phyloP scores from a whole-genome alignment of 64 coral and sea anemone genomes.

The Pachyseris speciosa region DNA sequence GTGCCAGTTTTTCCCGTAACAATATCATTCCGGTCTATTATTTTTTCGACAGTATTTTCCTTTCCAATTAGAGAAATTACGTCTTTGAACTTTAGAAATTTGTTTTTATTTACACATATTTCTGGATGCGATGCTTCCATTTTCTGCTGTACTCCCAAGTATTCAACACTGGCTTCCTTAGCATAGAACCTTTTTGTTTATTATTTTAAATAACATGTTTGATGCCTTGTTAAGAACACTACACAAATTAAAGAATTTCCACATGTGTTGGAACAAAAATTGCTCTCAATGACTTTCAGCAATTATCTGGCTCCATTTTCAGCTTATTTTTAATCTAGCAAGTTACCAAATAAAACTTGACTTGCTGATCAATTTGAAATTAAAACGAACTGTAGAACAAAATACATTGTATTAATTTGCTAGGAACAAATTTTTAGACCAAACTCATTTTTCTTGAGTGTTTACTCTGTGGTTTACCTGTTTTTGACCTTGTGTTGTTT shows the following conservation, averaged over 20 bases:
- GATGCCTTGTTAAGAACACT: background rate
- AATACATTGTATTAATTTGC: background rate
- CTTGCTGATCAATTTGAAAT: background rate
- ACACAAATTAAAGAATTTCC: background rate
- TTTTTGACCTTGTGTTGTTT: background rate
- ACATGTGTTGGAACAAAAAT: background rate
- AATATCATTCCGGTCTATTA: background rate
- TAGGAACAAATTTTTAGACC: background rate
- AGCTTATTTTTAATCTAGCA: background rate
- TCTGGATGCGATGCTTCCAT: too few species aligned
- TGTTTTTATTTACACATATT: too few species aligned
- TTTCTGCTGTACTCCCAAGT: too few species aligned
- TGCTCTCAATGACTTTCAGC: background rate
- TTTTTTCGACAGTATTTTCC: background rate
- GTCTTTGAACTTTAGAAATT: background rate
- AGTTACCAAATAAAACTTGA: background rate
- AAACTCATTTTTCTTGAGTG: background rate
- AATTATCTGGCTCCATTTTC: background rate
- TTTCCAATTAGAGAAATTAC: background rate
- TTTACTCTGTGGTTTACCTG: background rate
- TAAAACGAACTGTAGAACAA: background rate
- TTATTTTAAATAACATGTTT: background rate
- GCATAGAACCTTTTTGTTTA: background rate
- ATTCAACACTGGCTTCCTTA: background rate
- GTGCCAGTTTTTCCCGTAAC: background rate